Percentiles rank a stretch among this genome's conserved stretches.
Evolutionary conservation across 2,888 invertebrate genomes (phyloP).

Genomic region (Hedya salicella): DNA sequence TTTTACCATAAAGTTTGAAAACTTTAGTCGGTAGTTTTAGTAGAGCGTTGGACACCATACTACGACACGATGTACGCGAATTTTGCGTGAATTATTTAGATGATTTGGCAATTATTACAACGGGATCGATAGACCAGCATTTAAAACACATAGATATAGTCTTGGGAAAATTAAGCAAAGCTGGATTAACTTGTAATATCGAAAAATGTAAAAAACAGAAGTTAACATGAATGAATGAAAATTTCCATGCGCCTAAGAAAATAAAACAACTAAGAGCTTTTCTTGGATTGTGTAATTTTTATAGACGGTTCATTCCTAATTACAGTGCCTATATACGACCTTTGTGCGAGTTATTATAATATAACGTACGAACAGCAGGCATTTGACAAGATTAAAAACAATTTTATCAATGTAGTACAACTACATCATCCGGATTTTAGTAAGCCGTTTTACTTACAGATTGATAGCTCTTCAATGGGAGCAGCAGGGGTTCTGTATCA

Average conservation of each 20-base stretch:
- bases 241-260: constrained; percentile 30
- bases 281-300: background rate
- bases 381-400: constrained; percentile 45
- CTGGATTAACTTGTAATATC: constrained; percentile 45
- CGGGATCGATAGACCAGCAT: constrained; percentile 43
- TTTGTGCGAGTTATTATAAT: constrained; percentile 45
- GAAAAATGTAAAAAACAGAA: constrained; percentile 43
- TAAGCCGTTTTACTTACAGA: constrained; percentile 47
- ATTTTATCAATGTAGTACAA: constrained; percentile 43
- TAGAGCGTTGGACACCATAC: constrained; percentile 43
- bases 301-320: background rate
- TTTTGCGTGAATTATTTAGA: constrained; percentile 51
- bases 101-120: constrained; percentile 48
- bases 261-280: background rate
- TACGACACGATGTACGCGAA: constrained; percentile 47
- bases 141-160: constrained; percentile 46
- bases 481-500: constrained; percentile 48
- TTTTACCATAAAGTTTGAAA: constrained; percentile 47
- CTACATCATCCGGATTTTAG: constrained; percentile 43
- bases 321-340: background rate
- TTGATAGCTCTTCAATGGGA: constrained; percentile 46
- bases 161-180: constrained; percentile 31
- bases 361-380: constrained; percentile 41
- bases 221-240: constrained; percentile 45
- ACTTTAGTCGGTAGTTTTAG: constrained; percentile 49